Conservation (phyloP, 2,113 vertebrate species). For the Salminus brasiliensis region DNA sequence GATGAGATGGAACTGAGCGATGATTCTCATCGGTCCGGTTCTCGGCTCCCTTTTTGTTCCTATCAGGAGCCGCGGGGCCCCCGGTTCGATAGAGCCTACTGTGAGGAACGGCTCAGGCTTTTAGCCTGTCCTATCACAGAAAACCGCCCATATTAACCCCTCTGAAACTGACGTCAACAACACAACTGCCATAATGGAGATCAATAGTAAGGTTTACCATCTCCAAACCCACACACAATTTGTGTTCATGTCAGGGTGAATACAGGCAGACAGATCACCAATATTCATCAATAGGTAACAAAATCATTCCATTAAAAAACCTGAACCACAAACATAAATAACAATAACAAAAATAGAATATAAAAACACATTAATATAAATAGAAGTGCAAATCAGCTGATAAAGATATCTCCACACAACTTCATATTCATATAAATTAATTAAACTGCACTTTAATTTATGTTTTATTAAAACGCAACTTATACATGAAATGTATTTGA, state of each 20-base stretch:
- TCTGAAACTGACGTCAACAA: conserved; percentile 56
- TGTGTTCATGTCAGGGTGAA: background rate
- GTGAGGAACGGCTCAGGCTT: conserved; percentile 37
- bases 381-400: too few relatives aligned
- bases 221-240: conserved; percentile 5
- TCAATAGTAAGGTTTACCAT: conserved; percentile 48
- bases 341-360: too few relatives aligned
- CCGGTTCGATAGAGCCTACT: conserved; percentile 68
- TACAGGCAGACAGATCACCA: too few relatives aligned
- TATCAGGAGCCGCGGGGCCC: conserved; percentile 55
- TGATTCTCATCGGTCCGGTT: conserved; percentile 26
- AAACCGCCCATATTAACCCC: conserved; percentile 65
- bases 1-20: conserved; percentile 12
- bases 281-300: background rate
- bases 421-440: too few relatives aligned
- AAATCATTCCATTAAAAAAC: background rate
- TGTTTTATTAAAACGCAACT: too few relatives aligned
- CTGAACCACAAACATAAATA: background rate
- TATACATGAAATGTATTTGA: too few relatives aligned
- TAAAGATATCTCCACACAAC: too few relatives aligned
- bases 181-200: conserved; percentile 23
- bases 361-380: too few relatives aligned
- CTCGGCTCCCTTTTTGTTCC: conserved; percentile 60
- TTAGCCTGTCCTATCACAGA: conserved; percentile 54
- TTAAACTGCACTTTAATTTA: too few relatives aligned